Evolutionary conservation across 2,888 invertebrate genomes (phyloP), one percentile per base, ranked within the genome.

Genomic region (Brenthis ino): DNA sequence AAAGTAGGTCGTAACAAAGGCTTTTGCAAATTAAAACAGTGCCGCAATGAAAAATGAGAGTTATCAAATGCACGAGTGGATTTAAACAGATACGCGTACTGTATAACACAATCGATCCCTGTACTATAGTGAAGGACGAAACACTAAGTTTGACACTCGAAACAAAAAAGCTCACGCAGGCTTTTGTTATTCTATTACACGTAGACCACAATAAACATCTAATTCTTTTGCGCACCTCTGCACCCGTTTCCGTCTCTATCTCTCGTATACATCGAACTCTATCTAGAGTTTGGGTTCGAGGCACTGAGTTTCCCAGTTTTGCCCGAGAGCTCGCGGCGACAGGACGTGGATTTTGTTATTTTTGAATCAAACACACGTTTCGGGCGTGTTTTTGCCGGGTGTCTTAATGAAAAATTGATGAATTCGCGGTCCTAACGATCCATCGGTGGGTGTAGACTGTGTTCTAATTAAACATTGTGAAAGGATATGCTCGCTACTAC

Each of bases 181-280:
- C 50, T 50, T 8, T 50, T 60, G 60, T 60, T 60, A 60, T 60
- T 60, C 60, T 50, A 60, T 60, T 60, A 60, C 60, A 83, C 84
- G 85, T 84, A 86, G 83, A 84, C 88, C 87, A 87, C 88, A 78
- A 92, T 90, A 91, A 91, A 91, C 93, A 91, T 91, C 89, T 87
- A 89, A 90, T 91, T 89, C 88, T 90, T 90, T 89, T 90, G 91
- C 92, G 91, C 91, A 91, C 89, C 92, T 92, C 89, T 88, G 89
- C 89, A 87, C 86, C 84, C 79, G 80, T 70, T 53, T 75, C 74
- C 67, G 72, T 90, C 88, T 71, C 82, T 57, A 67, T 90, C 83
- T 16, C 74, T 63, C 84, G 56, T 51, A 79, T 79, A 76, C 65
- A 56, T 47, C 77, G 72, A 74, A 76, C 76, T 86, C 83, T 71